Conservation (phyloP, 2,113 vertebrate genomes). For the Pomatorhinus ruficollis region DNA sequence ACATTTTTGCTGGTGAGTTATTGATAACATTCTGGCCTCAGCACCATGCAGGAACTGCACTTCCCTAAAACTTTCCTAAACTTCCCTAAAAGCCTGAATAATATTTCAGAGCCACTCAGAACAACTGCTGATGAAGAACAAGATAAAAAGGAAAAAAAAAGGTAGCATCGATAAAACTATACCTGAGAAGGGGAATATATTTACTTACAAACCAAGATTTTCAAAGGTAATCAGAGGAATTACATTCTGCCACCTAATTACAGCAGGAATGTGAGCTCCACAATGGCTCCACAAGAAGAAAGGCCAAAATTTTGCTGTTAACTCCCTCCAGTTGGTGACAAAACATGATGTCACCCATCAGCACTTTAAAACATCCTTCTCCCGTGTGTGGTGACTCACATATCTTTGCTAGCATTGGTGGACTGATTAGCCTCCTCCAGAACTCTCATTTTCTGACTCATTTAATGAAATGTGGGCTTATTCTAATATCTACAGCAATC, state of each 20-base stretch:
- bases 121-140: neutral
- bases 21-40: neutral
- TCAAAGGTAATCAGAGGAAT: neutral
- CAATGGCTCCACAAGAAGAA: neutral
- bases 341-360: neutral
- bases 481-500: neutral
- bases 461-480: neutral
- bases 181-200: neutral
- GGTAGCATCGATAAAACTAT: neutral
- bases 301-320: neutral
- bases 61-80: neutral
- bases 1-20: neutral
- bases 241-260: neutral
- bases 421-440: neutral
- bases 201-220: neutral
- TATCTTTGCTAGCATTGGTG: neutral
- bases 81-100: neutral
- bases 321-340: neutral
- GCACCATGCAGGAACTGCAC: neutral
- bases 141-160: neutral
- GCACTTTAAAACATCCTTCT: neutral
- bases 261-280: neutral
- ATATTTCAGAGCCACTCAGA: neutral
- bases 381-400: neutral
- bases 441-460: neutral